Evolutionary conservation across 2,888 invertebrate species (phyloP).

Genomic region (Eucera pruinosa): DNA sequence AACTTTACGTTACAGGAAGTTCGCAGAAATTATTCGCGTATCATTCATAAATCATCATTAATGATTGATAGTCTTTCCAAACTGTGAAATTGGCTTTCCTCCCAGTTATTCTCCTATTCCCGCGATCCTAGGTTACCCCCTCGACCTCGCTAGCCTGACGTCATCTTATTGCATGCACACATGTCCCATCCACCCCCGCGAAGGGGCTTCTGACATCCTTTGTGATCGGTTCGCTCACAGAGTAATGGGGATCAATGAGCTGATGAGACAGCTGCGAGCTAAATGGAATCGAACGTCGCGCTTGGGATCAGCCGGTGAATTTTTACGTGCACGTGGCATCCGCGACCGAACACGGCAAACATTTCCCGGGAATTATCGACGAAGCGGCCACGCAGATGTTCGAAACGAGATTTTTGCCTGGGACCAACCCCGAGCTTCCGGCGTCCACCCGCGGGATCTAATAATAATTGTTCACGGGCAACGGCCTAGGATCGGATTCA

Average conservation of each 20-base stretch:
- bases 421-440: not conserved
- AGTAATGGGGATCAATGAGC: slow-evolving; percentile 74
- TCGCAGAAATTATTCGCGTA: too few species aligned
- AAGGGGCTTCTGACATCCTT: slow-evolving; percentile 54
- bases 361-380: slow-evolving; percentile 44
- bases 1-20: too few species aligned
- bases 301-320: slow-evolving; percentile 41
- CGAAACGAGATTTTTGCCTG: slow-evolving; percentile 39
- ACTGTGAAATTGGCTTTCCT: not conserved
- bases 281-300: slow-evolving; percentile 60
- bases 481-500: not conserved
- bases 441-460: not conserved
- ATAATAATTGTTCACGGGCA: slow-evolving; percentile 3
- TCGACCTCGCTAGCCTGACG: slow-evolving; percentile 64
- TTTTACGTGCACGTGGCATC: slow-evolving; percentile 34
- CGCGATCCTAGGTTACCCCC: too few species aligned
- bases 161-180: slow-evolving; percentile 60
- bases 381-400: slow-evolving; percentile 38
- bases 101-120: not conserved
- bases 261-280: slow-evolving; percentile 72
- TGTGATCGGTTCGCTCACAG: slow-evolving; percentile 65
- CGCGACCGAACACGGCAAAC: slow-evolving; percentile 3
- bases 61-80: not conserved
- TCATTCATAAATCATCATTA: not conserved
- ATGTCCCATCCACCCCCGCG: slow-evolving; percentile 67